Conservation (phyloP, 92 coral and sea anemone species). For the Zoanthus solanderi region DNA sequence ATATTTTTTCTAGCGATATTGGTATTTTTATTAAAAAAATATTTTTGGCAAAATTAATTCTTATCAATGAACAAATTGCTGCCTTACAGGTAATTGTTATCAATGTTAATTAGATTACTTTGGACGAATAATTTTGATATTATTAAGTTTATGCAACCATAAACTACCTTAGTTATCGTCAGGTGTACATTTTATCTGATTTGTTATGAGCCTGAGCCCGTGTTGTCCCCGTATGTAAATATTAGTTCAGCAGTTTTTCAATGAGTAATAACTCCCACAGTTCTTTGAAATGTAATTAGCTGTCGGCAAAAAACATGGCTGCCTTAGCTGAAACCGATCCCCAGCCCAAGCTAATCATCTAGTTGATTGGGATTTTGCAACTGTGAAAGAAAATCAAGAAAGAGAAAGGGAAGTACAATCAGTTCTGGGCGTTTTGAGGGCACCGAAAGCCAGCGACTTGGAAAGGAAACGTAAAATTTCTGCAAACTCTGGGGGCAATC, state of each 20-base stretch:
- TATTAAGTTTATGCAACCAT: conserved; percentile 17
- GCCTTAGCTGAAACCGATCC: conserved; percentile 17
- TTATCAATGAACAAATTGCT: conserved; percentile 22
- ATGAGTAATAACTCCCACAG: conserved; percentile 27
- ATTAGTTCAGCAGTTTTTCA: conserved; percentile 10
- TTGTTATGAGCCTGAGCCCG: background rate
- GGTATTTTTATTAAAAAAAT: background rate
- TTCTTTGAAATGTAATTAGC: background rate
- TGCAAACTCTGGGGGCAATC: conserved; percentile 56
- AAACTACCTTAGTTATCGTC: conserved; percentile 19
- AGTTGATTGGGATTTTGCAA: conserved; percentile 3
- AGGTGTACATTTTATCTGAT: background rate
- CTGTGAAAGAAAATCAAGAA: conserved; percentile 22
- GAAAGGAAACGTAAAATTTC: conserved; percentile 57
- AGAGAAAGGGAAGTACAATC: conserved; percentile 43
- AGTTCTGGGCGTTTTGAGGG: conserved; percentile 40
- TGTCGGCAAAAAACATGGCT: conserved; percentile 4
- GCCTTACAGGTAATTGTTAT: conserved; percentile 25
- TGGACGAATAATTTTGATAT: conserved; percentile 25
- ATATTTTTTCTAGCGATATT: no score
- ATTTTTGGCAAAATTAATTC: conserved; percentile 6
- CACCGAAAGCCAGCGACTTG: conserved; percentile 44
- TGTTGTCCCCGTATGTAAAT: background rate
- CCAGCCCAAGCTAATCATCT: background rate
- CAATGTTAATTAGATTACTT: conserved; percentile 5